These are phyloP conservation scores for Macrosoma leucophasiata DNA, from an alignment of 2,888 invertebrate genomes.

Conservation along the genomic window DNA sequence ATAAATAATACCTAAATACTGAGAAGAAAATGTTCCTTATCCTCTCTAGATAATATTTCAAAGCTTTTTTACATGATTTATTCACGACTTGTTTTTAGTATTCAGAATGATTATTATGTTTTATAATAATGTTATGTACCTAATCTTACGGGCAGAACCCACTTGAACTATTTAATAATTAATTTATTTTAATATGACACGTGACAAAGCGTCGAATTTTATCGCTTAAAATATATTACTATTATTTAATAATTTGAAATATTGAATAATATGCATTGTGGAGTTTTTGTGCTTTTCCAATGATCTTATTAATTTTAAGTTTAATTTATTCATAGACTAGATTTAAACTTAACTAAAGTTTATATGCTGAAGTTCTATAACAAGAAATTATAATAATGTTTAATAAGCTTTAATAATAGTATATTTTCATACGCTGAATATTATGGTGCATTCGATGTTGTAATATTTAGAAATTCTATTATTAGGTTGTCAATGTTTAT, in stretches of 20 bases:
- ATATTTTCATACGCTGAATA: constrained; percentile 49
- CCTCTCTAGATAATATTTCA: no score
- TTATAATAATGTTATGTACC: no score
- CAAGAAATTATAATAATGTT: constrained; percentile 8
- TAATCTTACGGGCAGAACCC: no score
- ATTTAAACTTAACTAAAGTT: constrained; percentile 18
- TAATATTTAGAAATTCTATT: constrained; percentile 19
- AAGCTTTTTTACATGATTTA: no score
- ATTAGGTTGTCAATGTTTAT: no score
- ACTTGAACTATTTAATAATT: no score
- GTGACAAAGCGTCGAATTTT: neutral
- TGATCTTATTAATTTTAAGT: constrained; percentile 32
- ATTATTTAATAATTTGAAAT: neutral
- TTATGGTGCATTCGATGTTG: constrained; percentile 45
- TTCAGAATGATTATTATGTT: no score
- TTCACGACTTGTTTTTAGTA: no score
- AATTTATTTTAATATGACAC: constrained; percentile 6
- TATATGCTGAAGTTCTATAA: constrained; percentile 19
- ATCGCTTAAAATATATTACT: neutral
- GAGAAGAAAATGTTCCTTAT: no score
- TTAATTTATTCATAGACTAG: constrained; percentile 20
- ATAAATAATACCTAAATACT: no score
- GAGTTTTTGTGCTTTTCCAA: constrained; percentile 25
- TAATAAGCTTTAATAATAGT: constrained; percentile 33
- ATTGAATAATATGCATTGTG: neutral